Percentiles rank a stretch among this genome's conserved stretches.
phyloP scores from a whole-genome alignment of 1,140 invertebrate genomes.

The Paraescarpia echinospica region DNA sequence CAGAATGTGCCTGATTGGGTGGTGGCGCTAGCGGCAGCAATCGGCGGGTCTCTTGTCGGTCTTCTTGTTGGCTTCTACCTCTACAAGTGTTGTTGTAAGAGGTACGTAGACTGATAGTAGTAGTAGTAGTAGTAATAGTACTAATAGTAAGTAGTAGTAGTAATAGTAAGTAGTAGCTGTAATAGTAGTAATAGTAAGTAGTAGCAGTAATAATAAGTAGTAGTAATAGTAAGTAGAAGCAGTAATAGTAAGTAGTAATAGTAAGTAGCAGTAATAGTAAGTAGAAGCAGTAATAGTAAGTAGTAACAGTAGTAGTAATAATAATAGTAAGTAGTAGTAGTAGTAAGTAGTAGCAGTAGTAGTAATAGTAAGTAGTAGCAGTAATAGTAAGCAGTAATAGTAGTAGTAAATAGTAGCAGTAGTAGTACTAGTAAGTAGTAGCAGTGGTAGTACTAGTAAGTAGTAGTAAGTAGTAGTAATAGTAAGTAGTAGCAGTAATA shows the following conservation, averaged over 20 bases:
- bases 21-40: constrained; percentile 23
- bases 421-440: no score
- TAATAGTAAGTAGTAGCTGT: no score
- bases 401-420: no score
- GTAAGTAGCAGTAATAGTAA: not conserved
- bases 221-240: not conserved
- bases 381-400: not conserved
- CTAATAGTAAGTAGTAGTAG: no score
- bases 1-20: constrained; percentile 24
- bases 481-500: not conserved
- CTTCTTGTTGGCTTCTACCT: constrained; percentile 24
- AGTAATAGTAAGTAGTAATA: constrained; percentile 9
- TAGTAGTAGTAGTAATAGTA: not conserved
- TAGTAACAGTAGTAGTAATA: not conserved
- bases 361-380: not conserved
- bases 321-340: not conserved
- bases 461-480: not conserved
- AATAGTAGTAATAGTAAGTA: no score
- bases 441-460: not conserved
- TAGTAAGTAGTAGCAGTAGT: not conserved
- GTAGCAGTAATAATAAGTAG: not conserved
- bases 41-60: constrained; percentile 26
- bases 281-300: not conserved
- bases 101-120: constrained; percentile 9
- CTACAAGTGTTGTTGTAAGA: constrained; percentile 28